Evolutionary conservation across 2,113 vertebrate species (phyloP).

Genomic region (Cololabis saira): DNA sequence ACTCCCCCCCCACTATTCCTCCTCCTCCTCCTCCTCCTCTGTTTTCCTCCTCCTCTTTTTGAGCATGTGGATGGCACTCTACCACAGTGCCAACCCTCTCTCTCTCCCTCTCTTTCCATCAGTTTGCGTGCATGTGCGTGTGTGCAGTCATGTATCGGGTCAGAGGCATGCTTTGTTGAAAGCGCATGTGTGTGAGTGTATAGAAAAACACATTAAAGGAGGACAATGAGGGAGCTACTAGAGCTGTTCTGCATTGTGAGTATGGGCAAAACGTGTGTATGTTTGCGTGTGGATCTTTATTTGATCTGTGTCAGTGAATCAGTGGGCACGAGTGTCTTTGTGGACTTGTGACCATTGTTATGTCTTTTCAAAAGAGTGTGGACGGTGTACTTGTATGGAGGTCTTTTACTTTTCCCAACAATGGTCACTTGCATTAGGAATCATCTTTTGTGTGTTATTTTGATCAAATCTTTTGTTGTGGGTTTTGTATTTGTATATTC

Average conservation of each 20-base stretch:
- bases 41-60: constrained; percentile 35
- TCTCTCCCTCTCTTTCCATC: constrained; percentile 34
- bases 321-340: constrained; percentile 44
- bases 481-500: neutral
- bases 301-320: constrained; percentile 31
- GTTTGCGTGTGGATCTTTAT: constrained; percentile 36
- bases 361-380: constrained; percentile 13
- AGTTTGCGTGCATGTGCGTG: constrained; percentile 21
- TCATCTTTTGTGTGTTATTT: neutral
- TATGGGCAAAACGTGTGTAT: constrained; percentile 51
- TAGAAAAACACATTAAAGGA: constrained; percentile 71
- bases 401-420: constrained; percentile 14
- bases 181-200: constrained; percentile 63
- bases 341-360: constrained; percentile 43
- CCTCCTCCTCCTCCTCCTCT: constrained; percentile 16
- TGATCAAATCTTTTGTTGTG: neutral
- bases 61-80: constrained; percentile 59
- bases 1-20: constrained; percentile 7
- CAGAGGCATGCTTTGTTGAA: constrained; percentile 65
- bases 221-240: constrained; percentile 80
- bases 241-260: constrained; percentile 78
- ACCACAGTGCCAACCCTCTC: constrained; percentile 56
- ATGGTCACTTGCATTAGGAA: neutral
- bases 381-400: constrained; percentile 1
- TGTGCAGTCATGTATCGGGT: constrained; percentile 71